Conservation (phyloP, 2,113 vertebrate species). For the Chionomys nivalis region DNA sequence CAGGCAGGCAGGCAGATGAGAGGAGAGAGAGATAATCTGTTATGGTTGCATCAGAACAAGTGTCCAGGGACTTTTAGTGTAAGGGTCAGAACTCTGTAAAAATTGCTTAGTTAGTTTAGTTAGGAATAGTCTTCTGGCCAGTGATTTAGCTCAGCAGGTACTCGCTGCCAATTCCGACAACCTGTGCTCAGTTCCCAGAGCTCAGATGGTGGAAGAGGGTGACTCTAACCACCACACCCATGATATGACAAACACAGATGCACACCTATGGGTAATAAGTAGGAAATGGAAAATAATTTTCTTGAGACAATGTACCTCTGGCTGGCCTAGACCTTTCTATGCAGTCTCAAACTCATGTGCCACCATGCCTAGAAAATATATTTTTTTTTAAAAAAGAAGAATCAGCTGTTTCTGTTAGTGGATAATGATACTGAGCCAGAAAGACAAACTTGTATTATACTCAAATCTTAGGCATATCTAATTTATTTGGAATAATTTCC, state of each 20-base stretch:
- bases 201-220: too few species aligned
- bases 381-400: not conserved
- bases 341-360: not conserved
- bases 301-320: not conserved
- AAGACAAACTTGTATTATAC: not conserved
- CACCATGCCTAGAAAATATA: not conserved
- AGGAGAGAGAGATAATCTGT: not conserved
- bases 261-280: not conserved
- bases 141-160: not conserved
- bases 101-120: slow-evolving; percentile 13
- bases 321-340: too few species aligned
- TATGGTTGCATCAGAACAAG: not conserved
- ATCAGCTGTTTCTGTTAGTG: slow-evolving; percentile 4
- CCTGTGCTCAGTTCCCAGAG: too few species aligned
- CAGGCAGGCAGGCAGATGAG: too few species aligned
- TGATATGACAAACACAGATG: not conserved
- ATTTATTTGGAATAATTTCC: slow-evolving; percentile 52
- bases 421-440: slow-evolving; percentile 4
- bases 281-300: not conserved
- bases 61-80: not conserved
- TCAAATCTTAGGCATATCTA: not conserved
- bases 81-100: not conserved
- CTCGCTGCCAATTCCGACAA: not conserved
- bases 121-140: not conserved
- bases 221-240: fast-evolving